phyloP scores from a whole-genome alignment of 2,797 vertebrate genomes.

The Ibycter americanus region DNA sequence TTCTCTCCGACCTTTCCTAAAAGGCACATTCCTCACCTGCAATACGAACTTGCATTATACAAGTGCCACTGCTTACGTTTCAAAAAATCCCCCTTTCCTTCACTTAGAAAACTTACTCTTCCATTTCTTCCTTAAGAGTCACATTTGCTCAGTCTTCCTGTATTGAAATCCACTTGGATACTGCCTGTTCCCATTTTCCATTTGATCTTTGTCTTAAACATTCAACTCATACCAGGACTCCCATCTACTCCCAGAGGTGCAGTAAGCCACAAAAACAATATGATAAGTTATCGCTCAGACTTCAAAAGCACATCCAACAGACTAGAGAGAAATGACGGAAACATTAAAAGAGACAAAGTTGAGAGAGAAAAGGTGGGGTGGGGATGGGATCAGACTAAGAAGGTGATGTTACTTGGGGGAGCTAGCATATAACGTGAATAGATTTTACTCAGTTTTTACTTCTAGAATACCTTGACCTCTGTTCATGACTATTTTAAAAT shows the following conservation, averaged over 20 bases:
- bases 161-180: background rate
- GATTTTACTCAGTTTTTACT: background rate
- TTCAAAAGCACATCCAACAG: background rate
- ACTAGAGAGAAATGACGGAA: background rate
- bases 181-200: background rate
- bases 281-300: background rate
- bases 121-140: background rate
- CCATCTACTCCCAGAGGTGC: background rate
- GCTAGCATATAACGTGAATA: background rate
- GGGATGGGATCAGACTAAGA: background rate
- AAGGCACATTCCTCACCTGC: background rate
- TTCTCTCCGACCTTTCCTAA: background rate
- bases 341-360: background rate
- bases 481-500: background rate
- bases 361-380: rapidly evolving
- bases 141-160: rapidly evolving
- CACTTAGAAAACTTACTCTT: background rate
- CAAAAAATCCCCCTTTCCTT: background rate
- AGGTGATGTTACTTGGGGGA: background rate
- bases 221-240: background rate
- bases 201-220: background rate
- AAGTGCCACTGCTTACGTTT: background rate
- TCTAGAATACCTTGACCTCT: background rate
- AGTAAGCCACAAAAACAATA: background rate
- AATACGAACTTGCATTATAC: background rate